phyloP scores from a whole-genome alignment of 2,797 vertebrate genomes.

The Myioborus melanocephalus region DNA sequence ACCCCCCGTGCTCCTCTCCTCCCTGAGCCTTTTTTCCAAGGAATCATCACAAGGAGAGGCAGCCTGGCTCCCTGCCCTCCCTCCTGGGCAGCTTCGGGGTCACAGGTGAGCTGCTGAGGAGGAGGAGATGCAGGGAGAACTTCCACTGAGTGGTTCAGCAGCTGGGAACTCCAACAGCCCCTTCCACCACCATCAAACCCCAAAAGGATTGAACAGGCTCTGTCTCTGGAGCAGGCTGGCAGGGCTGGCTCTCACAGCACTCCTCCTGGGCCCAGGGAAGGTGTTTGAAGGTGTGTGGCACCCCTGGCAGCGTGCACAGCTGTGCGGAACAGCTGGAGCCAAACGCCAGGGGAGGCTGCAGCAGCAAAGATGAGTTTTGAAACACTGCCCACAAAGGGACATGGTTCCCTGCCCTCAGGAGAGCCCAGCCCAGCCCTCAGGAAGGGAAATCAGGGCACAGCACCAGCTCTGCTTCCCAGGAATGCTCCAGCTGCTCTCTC shows the following conservation, averaged over 20 bases:
- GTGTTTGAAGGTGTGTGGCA: rapidly evolving
- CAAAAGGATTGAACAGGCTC: background rate
- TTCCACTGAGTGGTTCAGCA: background rate
- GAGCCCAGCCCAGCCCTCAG: background rate
- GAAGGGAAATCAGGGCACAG: rapidly evolving
- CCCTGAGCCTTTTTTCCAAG: background rate
- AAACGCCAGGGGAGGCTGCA: rapidly evolving
- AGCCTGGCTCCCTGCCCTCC: background rate
- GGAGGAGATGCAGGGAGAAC: background rate
- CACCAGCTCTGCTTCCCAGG: background rate
- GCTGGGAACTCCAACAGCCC: background rate
- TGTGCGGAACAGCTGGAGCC: background rate
- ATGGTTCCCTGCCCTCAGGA: background rate
- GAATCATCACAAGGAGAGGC: background rate
- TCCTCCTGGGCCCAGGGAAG: background rate
- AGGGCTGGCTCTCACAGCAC: rapidly evolving
- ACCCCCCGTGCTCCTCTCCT: background rate
- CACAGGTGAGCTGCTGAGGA: background rate
- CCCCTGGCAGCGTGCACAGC: rapidly evolving
- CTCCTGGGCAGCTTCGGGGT: background rate
- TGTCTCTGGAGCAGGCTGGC: background rate
- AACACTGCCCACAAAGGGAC: rapidly evolving
- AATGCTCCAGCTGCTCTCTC: background rate
- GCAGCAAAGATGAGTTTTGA: rapidly evolving
- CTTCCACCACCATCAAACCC: background rate